Evolutionary conservation across 1,140 invertebrate species (phyloP).

Genomic region (Papilio helenus): DNA sequence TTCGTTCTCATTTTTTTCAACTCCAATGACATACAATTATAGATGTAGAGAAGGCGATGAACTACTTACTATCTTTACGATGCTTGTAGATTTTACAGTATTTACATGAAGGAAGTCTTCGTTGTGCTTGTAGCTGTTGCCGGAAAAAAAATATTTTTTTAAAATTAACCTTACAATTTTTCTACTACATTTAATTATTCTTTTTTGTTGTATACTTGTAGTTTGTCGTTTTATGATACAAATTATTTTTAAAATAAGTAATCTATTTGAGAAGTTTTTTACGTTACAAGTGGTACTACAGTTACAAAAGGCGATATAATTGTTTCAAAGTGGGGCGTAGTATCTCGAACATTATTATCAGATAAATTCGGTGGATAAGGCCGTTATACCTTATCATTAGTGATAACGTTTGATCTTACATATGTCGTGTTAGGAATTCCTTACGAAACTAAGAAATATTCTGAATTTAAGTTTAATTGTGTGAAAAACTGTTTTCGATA

Average conservation of each 20-base stretch:
- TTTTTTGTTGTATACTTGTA: neutral
- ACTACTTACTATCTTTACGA: neutral
- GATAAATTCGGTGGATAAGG: conserved; percentile 65
- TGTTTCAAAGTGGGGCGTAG: conserved; percentile 38
- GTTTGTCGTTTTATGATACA: neutral
- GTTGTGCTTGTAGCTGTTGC: too few species aligned
- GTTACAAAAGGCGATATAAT: conserved; percentile 17
- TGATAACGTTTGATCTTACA: conserved; percentile 64
- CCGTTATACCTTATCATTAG: conserved; percentile 56
- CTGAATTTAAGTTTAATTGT: neutral
- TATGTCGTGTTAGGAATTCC: conserved; percentile 9
- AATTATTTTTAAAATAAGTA: neutral
- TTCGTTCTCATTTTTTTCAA: conserved; percentile 21
- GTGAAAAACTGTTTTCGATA: neutral
- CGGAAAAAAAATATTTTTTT: too few species aligned
- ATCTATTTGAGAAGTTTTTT: neutral
- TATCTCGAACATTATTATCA: conserved; percentile 52
- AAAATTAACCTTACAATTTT: too few species aligned
- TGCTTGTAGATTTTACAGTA: neutral
- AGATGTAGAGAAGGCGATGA: neutral
- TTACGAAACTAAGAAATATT: neutral
- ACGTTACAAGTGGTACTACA: conserved; percentile 1
- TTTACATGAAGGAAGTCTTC: too few species aligned
- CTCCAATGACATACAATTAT: neutral
- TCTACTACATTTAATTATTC: too few species aligned